Evolutionary conservation across 1,140 invertebrate genomes (phyloP).

Genomic region (Drosophila parabipectinata): DNA sequence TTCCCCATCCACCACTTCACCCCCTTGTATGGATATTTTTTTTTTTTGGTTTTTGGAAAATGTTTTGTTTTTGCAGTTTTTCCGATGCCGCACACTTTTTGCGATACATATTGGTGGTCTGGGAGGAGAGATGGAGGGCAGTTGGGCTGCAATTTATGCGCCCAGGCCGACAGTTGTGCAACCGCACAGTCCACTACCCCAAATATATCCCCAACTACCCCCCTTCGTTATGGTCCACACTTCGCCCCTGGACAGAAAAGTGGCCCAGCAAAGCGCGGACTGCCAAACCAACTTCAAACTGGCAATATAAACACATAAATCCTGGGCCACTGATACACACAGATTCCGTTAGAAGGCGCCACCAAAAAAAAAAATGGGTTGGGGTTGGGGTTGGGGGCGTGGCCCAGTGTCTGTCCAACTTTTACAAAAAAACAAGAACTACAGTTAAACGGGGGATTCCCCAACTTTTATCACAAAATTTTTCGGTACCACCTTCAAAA

Average conservation of each 20-base stretch:
- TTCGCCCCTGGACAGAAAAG: background rate
- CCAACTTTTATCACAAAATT: background rate
- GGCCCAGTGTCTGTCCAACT: slow-evolving; percentile 31
- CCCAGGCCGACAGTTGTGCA: slow-evolving; percentile 52
- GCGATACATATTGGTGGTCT: slow-evolving; percentile 46
- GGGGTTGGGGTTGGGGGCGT: too few species aligned
- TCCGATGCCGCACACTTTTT: slow-evolving; percentile 20
- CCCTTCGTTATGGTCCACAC: background rate
- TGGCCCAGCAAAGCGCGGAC: slow-evolving; percentile 14
- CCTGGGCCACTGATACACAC: slow-evolving; percentile 37
- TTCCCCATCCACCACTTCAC: background rate
- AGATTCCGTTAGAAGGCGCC: slow-evolving; percentile 20
- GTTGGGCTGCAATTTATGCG: slow-evolving; percentile 65
- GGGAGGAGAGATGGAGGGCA: background rate
- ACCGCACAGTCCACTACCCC: slow-evolving; percentile 39
- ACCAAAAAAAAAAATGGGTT: background rate
- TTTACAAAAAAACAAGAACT: slow-evolving; percentile 21
- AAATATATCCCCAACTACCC: too few species aligned
- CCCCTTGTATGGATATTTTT: background rate
- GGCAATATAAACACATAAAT: slow-evolving; percentile 54
- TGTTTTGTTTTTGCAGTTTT: slow-evolving; percentile 15
- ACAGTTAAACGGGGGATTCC: slow-evolving; percentile 6
- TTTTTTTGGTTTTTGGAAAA: slow-evolving; percentile 5
- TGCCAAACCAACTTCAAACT: slow-evolving; percentile 52
- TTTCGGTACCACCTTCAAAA: slow-evolving; percentile 13